A percentile compares a stretch with the other conserved stretches of the same genome.
Conservation (phyloP, 2,113 vertebrate genomes). For the Sigmodon hispidus region DNA sequence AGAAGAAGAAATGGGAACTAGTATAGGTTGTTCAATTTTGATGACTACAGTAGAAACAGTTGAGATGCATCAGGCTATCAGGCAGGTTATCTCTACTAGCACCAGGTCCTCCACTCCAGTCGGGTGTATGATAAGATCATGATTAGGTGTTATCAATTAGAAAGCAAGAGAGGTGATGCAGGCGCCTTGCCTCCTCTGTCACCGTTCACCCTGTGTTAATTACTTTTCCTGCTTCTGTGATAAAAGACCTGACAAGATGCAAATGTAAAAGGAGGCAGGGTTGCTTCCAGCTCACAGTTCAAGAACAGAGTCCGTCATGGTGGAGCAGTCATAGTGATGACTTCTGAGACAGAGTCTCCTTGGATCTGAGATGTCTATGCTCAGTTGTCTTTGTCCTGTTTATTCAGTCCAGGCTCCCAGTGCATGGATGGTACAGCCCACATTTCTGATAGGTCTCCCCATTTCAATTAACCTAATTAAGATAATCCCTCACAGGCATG, state of each 20-base stretch:
- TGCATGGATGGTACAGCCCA: not conserved
- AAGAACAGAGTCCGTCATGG: not conserved
- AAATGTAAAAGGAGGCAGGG: not conserved
- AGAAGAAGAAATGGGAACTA: not conserved
- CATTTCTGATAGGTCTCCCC: not conserved
- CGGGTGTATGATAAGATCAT: not conserved
- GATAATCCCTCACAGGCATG: not conserved
- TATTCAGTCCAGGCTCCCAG: not conserved
- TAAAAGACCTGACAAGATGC: not conserved
- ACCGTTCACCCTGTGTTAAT: not conserved
- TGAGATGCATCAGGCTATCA: not conserved
- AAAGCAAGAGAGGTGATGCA: not conserved
- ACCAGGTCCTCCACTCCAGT: not conserved
- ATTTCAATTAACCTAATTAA: not conserved
- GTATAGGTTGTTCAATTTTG: not conserved
- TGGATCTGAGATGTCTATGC: not conserved
- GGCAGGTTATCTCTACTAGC: no score
- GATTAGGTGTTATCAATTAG: fast-evolving
- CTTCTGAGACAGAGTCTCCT: not conserved
- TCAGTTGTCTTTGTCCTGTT: not conserved
- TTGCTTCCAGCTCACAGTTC: not conserved
- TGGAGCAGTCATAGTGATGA: not conserved
- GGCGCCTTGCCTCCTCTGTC: not conserved
- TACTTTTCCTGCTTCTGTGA: not conserved
- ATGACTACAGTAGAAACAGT: not conserved